Conservation (phyloP, 2,113 vertebrate genomes). For the Oreochromis tanganicae region DNA sequence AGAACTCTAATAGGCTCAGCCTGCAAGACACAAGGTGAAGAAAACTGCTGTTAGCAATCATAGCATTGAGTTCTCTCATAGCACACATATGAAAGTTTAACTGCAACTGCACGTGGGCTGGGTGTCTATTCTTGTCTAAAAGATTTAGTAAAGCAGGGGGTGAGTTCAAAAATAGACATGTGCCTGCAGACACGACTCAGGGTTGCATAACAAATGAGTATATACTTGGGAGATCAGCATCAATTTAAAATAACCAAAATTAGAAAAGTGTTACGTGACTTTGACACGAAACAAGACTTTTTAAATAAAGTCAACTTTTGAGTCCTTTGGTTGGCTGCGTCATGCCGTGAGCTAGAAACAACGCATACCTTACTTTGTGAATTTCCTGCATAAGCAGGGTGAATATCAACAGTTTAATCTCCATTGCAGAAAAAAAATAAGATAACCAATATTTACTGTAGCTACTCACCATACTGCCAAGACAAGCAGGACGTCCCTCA, state of each 20-base stretch:
- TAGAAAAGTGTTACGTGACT: background rate
- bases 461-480: conserved; percentile 58
- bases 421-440: background rate
- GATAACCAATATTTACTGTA: accelerated
- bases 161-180: conserved; percentile 55
- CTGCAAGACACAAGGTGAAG: conserved; percentile 66
- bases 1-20: conserved; percentile 86
- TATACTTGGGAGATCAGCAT: conserved; percentile 9
- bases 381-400: background rate
- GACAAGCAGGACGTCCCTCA: background rate
- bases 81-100: background rate
- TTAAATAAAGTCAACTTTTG: background rate
- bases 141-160: conserved; percentile 6
- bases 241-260: background rate
- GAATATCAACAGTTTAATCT: background rate
- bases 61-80: background rate
- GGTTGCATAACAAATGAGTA: conserved; percentile 30
- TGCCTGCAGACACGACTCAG: background rate
- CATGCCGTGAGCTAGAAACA: background rate
- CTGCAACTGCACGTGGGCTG: background rate
- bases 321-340: background rate
- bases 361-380: background rate
- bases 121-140: conserved; percentile 9
- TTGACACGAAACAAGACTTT: background rate
- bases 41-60: background rate